phyloP scores from a whole-genome alignment of 1,140 invertebrate genomes.

The Philaenus spumarius region DNA sequence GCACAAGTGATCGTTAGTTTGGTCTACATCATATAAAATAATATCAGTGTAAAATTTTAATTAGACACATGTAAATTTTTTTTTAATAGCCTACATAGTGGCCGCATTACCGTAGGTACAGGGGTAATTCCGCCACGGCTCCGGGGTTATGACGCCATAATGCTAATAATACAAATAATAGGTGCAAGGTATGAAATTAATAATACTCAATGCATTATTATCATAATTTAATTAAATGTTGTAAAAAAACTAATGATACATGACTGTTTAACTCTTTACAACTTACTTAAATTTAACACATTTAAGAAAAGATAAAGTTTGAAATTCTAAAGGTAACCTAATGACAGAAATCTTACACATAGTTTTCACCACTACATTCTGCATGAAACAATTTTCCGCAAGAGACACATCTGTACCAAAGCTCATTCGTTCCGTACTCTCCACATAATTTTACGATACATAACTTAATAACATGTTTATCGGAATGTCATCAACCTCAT shows the following conservation, averaged over 20 bases:
- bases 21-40: neutral
- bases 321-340: too few relatives aligned
- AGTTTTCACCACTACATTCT: constrained; percentile 16
- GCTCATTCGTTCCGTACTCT: constrained; percentile 19
- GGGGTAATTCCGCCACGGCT: neutral
- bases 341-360: neutral
- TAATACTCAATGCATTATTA: neutral
- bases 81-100: neutral
- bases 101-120: neutral
- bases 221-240: neutral
- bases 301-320: too few relatives aligned
- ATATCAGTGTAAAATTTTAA: neutral
- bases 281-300: constrained; percentile 8
- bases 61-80: neutral
- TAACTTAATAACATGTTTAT: neutral
- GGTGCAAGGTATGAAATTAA: neutral
- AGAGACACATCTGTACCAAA: constrained; percentile 20
- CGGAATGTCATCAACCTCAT: too few relatives aligned
- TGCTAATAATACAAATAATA: neutral
- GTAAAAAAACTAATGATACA: neutral
- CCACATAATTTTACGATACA: constrained; percentile 19
- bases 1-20: neutral
- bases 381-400: constrained; percentile 21
- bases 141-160: neutral
- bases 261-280: neutral